Conservation (phyloP, 2,888 invertebrate genomes). For the Cerastis rubricosa region DNA sequence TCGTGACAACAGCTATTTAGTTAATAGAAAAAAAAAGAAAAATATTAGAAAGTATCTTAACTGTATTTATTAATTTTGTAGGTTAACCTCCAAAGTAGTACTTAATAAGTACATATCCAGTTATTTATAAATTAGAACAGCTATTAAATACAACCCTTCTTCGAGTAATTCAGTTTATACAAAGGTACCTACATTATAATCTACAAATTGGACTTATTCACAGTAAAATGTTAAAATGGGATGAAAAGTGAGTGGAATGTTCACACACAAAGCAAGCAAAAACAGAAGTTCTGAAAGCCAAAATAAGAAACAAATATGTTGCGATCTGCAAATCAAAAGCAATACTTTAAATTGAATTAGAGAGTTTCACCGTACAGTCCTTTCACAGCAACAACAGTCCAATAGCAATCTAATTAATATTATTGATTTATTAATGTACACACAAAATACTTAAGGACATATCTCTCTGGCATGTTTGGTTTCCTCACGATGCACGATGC, state of each 20-base stretch:
- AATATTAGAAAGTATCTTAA: neutral
- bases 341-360: too few relatives aligned
- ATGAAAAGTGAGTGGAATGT: conserved; percentile 58
- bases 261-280: neutral
- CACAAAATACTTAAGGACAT: too few relatives aligned
- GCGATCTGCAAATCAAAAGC: too few relatives aligned
- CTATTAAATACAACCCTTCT: conserved; percentile 21
- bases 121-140: conserved; percentile 20
- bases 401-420: too few relatives aligned
- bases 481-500: too few relatives aligned
- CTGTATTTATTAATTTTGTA: neutral
- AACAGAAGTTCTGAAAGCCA: conserved; percentile 10
- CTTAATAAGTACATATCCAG: conserved; percentile 1
- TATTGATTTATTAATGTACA: too few relatives aligned
- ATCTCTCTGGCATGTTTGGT: too few relatives aligned
- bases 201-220: conserved; percentile 32
- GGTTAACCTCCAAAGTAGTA: conserved; percentile 8
- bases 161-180: conserved; percentile 44
- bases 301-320: too few relatives aligned
- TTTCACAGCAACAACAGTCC: too few relatives aligned
- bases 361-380: too few relatives aligned
- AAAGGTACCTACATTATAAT: conserved; percentile 29
- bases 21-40: too few relatives aligned
- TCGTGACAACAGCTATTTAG: neutral
- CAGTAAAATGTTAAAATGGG: conserved; percentile 43